Conservation (phyloP, 1,140 invertebrate genomes). For the Diorhabda carinulata region DNA sequence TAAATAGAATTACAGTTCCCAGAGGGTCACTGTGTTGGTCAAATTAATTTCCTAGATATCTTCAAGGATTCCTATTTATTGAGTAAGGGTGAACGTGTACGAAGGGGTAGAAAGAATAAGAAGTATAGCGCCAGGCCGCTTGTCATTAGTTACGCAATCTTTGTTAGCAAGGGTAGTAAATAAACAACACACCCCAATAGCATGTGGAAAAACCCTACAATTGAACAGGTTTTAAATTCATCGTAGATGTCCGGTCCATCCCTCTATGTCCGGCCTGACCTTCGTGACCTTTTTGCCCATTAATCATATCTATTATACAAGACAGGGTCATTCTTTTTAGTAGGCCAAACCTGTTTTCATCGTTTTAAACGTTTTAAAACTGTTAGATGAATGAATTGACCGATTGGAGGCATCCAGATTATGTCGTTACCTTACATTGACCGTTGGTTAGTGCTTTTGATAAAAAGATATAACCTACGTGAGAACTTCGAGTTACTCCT, state of each 20-base stretch:
- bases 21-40: constrained; percentile 9
- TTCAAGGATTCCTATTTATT: background rate
- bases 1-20: constrained; percentile 8
- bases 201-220: constrained; percentile 32
- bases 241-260: constrained; percentile 32
- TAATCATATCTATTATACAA: constrained; percentile 45
- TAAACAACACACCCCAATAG: constrained; percentile 38
- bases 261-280: constrained; percentile 42
- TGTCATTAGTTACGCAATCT: constrained; percentile 38
- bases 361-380: constrained; percentile 7
- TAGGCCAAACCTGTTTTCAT: background rate
- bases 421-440: constrained; percentile 42
- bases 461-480: constrained; percentile 35
- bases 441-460: constrained; percentile 38
- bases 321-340: constrained; percentile 28
- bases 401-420: constrained; percentile 35
- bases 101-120: background rate
- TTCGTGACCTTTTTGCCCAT: constrained; percentile 38
- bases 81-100: background rate
- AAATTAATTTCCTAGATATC: constrained; percentile 16
- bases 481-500: constrained; percentile 37
- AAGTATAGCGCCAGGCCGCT: constrained; percentile 10
- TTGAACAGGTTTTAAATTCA: constrained; percentile 34
- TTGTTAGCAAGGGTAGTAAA: constrained; percentile 37
- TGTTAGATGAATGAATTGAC: constrained; percentile 16